Evolutionary conservation across 2,113 vertebrate genomes (phyloP).

Genomic region (Hypomesus transpacificus): DNA sequence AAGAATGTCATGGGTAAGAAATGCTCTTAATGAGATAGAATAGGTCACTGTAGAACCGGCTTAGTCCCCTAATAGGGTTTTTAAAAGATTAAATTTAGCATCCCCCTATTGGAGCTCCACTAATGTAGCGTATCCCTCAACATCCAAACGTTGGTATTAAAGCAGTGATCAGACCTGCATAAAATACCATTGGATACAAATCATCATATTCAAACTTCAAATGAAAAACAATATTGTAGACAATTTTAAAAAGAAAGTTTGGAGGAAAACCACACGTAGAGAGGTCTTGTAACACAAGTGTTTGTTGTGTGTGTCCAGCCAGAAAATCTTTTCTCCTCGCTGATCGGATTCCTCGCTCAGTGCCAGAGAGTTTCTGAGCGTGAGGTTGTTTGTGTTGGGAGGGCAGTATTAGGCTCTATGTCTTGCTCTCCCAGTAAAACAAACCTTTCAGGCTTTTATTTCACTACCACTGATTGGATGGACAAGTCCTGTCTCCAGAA

Average conservation of each 20-base stretch:
- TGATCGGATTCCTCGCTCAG: not conserved
- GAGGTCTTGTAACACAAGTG: too few species aligned
- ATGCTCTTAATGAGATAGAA: constrained; percentile 7
- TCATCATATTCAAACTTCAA: too few species aligned
- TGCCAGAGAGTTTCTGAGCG: not conserved
- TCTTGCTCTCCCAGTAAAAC: constrained; percentile 37
- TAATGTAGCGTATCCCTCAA: not conserved
- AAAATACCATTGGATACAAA: too few species aligned
- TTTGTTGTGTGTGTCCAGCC: not conserved
- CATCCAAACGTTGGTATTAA: not conserved
- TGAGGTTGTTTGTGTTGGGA: not conserved
- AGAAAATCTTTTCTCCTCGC: not conserved
- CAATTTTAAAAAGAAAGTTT: too few species aligned
- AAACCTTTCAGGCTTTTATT: constrained; percentile 35
- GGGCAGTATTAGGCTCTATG: constrained; percentile 26
- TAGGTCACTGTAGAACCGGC: constrained; percentile 16
- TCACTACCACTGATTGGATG: constrained; percentile 57
- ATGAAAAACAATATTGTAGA: too few species aligned
- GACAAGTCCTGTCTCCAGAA: constrained; percentile 71
- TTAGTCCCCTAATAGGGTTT: constrained; percentile 26
- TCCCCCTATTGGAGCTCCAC: constrained; percentile 2
- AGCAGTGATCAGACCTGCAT: not conserved
- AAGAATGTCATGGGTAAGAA: not conserved
- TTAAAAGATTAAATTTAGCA: constrained; percentile 34
- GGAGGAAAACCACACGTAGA: too few species aligned